Evolutionary conservation across 2,888 invertebrate species (phyloP), one percentile per base, ranked within the genome.

Genomic region (Drosophila lutescens): DNA sequence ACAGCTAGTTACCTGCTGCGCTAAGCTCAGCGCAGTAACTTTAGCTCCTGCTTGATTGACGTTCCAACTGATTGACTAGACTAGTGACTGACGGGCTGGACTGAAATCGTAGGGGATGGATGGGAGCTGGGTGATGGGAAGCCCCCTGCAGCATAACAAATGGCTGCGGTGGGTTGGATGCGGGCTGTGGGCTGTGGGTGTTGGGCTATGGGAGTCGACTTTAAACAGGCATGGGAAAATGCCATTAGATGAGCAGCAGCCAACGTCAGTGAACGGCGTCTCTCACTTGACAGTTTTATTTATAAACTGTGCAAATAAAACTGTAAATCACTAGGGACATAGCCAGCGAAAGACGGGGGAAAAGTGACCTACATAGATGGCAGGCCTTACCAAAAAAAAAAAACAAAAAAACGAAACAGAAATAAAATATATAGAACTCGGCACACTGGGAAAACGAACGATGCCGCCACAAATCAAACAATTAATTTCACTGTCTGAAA

Each of bases 261-360:
- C 74, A 71, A 53, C 86, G 76, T 59, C 50, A 65, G 57, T 73
- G 79, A 76, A 65, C 68, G 65, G 70, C 78, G 71, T 54, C 53
- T 74, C 65, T 70, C 57, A 76, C 74, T 74, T 84, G 87, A 86
- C 83, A 79, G 73, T 79, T 80, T 73, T 84, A 76, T 83, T 84
- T 83, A 83, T 86, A 84, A 86, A 83, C 87, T 83, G 87, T 79
- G 82, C 85, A 83, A 83, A 83, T 76, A 83, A 84, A 78, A 79
- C 76, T 79, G 87, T 79, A 83, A 86, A 83, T 79, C 83, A 81
- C 55, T 57, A 59, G 50, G 60, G 51, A 58, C 54, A 67, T 49
- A 53, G 46, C 32, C 32, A 15, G 59, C n/a, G 40, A 49, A 43
- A 55, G 43, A 36, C 41, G 40, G 40, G 53, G 49, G n/a, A 49